Conservation (phyloP, 2,888 invertebrate species). For the Chalcosyrphus nemorum region DNA sequence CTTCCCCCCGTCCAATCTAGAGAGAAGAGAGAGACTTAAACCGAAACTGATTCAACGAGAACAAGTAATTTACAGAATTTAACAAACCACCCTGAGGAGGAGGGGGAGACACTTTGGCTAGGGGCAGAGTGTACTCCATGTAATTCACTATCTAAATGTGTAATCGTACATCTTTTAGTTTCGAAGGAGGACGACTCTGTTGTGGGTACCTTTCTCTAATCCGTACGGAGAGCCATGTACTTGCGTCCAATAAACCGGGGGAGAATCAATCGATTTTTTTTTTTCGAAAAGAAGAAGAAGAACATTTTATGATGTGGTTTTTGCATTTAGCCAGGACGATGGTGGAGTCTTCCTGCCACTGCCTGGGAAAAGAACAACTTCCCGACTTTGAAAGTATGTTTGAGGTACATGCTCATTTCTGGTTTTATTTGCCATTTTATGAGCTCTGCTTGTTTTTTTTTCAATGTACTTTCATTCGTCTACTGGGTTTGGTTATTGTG, state of each 20-base stretch:
- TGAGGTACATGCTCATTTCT: conserved; percentile 29
- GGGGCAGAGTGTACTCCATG: neutral
- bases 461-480: neutral
- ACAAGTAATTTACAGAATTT: conserved; percentile 67
- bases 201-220: conserved; percentile 11
- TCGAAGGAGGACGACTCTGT: neutral
- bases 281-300: no score
- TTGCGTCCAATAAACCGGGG: conserved; percentile 2
- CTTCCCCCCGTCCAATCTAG: no score
- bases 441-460: conserved; percentile 7
- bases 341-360: neutral
- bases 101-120: conserved; percentile 20
- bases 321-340: conserved; percentile 12
- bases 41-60: conserved; percentile 52
- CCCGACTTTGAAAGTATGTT: conserved; percentile 35
- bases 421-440: conserved; percentile 30
- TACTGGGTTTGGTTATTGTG: neutral
- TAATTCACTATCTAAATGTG: conserved; percentile 47
- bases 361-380: conserved; percentile 44
- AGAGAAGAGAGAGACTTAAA: neutral
- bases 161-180: conserved; percentile 63
- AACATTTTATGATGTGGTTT: conserved; percentile 55
- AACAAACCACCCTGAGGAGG: conserved; percentile 25
- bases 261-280: conserved; percentile 62
- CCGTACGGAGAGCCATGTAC: conserved; percentile 12